phyloP scores from a whole-genome alignment of 2,888 invertebrate species.

The Ptilodon capucinus region DNA sequence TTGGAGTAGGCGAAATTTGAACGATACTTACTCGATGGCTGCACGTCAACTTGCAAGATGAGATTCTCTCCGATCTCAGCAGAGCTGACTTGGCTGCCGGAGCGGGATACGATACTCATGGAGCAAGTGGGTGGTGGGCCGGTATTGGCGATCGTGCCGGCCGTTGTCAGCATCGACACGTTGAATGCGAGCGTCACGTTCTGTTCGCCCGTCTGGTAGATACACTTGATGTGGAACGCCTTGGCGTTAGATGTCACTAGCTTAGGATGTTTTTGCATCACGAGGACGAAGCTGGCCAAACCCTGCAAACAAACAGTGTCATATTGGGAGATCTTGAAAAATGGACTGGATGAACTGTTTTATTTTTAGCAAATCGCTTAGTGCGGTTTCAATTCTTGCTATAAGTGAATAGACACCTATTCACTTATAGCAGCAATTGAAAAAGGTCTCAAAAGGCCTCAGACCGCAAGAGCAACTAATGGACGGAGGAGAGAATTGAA shows the following conservation, averaged over 20 bases:
- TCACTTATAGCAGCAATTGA: neutral
- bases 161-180: constrained; percentile 97
- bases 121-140: constrained; percentile 96
- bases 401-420: too few relatives aligned
- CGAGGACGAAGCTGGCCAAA: constrained; percentile 95
- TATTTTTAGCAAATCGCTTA: too few relatives aligned
- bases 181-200: constrained; percentile 96
- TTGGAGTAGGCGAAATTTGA: too few relatives aligned
- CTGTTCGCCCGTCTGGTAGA: constrained; percentile 96
- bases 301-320: constrained; percentile 80
- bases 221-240: constrained; percentile 97
- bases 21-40: constrained; percentile 86
- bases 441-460: neutral
- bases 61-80: constrained; percentile 96
- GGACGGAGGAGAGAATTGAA: neutral
- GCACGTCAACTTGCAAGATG: constrained; percentile 92
- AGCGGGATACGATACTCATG: constrained; percentile 94
- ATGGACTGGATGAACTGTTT: too few relatives aligned
- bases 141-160: constrained; percentile 97
- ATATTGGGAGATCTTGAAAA: neutral
- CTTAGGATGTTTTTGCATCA: constrained; percentile 98
- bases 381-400: too few relatives aligned
- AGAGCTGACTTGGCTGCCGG: constrained; percentile 93
- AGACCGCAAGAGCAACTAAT: neutral
- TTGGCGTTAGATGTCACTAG: constrained; percentile 96